Conservation (phyloP, 2,888 invertebrate species). For the Rhingia rostrata region DNA sequence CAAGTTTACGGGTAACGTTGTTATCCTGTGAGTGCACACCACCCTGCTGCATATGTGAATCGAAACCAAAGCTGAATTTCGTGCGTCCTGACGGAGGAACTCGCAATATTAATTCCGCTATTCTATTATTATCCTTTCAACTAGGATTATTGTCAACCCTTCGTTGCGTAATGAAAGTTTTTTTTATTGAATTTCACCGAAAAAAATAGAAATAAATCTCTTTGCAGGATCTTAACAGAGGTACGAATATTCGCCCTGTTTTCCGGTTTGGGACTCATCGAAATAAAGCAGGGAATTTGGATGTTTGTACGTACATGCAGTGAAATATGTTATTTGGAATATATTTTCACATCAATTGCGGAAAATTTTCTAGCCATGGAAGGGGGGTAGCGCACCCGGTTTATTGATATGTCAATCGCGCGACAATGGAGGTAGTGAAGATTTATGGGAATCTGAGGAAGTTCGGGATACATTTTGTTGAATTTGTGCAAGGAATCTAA, state of each 20-base stretch:
- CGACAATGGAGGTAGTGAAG: slow-evolving; percentile 47
- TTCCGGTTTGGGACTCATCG: slow-evolving; percentile 28
- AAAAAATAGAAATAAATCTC: slow-evolving; percentile 39
- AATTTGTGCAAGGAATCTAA: not conserved
- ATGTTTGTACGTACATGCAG: slow-evolving; percentile 4
- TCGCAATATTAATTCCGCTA: slow-evolving; percentile 71
- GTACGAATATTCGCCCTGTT: slow-evolving; percentile 41
- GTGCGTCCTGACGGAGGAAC: slow-evolving; percentile 26
- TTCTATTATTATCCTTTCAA: slow-evolving; percentile 73
- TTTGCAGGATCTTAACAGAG: slow-evolving; percentile 65
- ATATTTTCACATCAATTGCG: slow-evolving; percentile 55
- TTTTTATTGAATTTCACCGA: slow-evolving; percentile 61
- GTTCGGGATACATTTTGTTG: slow-evolving; percentile 12
- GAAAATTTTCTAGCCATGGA: slow-evolving; percentile 9
- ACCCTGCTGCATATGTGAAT: slow-evolving; percentile 36
- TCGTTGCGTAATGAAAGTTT: slow-evolving; percentile 65
- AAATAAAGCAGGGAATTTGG: slow-evolving; percentile 28
- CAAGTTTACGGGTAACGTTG: slow-evolving; percentile 55
- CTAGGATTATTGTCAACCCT: slow-evolving; percentile 73
- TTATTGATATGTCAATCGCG: slow-evolving; percentile 71
- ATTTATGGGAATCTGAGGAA: slow-evolving; percentile 58
- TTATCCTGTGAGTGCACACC: slow-evolving; percentile 51
- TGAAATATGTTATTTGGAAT: slow-evolving; percentile 61
- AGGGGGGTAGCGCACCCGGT: slow-evolving; percentile 42
- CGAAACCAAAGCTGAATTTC: not conserved